Evolutionary conservation across 2,888 invertebrate genomes (phyloP).

Genomic region (Apotomis turbidana): DNA sequence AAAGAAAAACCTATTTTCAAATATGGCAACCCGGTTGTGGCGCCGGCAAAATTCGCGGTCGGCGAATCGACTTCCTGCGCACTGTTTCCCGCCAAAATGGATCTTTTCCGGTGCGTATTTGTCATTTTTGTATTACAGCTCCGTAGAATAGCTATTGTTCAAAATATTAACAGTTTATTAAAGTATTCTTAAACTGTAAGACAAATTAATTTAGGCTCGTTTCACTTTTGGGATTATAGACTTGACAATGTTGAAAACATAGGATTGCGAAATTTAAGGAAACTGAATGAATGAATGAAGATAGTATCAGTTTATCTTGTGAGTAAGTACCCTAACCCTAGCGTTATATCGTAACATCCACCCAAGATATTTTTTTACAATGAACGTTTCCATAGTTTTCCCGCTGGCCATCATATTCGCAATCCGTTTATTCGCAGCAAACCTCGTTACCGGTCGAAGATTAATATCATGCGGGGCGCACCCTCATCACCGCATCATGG

Average conservation of each 20-base stretch:
- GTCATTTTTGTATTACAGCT: slow-evolving; percentile 65
- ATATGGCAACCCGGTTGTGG: slow-evolving; percentile 62
- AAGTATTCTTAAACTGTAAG: not conserved
- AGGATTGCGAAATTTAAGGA: too few species aligned
- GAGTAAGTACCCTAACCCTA: not conserved
- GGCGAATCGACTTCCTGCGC: slow-evolving; percentile 80
- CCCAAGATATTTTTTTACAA: slow-evolving; percentile 47
- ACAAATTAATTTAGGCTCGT: not conserved
- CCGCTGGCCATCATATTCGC: slow-evolving; percentile 37
- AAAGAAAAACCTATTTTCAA: slow-evolving; percentile 40
- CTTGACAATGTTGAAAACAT: too few species aligned
- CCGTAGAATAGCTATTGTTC: slow-evolving; percentile 30
- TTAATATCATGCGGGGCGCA: slow-evolving; percentile 48
- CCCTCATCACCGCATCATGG: slow-evolving; percentile 49
- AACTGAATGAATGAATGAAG: slow-evolving; percentile 3
- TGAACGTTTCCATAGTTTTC: slow-evolving; percentile 58
- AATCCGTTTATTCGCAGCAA: slow-evolving; percentile 43
- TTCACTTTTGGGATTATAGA: not conserved
- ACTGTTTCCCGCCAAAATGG: slow-evolving; percentile 82
- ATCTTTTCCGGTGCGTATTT: slow-evolving; percentile 82
- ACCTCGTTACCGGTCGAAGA: slow-evolving; percentile 41
- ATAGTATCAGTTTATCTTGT: not conserved
- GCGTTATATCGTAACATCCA: slow-evolving; percentile 46
- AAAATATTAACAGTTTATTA: not conserved
- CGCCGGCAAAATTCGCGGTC: slow-evolving; percentile 80